These are phyloP conservation scores for Parascotia fuliginaria DNA, from an alignment of 2,888 invertebrate genomes.

Conservation along the genomic window DNA sequence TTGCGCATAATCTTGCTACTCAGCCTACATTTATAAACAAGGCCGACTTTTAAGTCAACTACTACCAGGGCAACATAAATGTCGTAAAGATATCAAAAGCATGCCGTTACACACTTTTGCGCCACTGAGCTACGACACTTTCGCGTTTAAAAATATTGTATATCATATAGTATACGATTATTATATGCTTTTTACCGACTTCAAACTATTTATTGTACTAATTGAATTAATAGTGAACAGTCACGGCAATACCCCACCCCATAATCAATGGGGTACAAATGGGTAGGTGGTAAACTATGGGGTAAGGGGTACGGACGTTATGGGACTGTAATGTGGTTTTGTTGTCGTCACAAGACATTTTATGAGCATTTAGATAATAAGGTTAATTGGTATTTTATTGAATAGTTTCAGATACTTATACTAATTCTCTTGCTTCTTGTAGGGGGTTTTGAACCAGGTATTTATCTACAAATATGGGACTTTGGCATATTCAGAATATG, in stretches of 20 bases:
- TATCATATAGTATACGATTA: slow-evolving; percentile 79
- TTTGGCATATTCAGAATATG: no score
- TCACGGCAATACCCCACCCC: slow-evolving; percentile 62
- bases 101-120: slow-evolving; percentile 57
- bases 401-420: no score
- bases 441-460: no score
- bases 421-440: no score
- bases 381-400: slow-evolving; percentile 27
- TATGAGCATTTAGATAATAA: slow-evolving; percentile 38
- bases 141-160: slow-evolving; percentile 81
- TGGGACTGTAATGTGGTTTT: slow-evolving; percentile 18
- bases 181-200: slow-evolving; percentile 72
- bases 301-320: neutral
- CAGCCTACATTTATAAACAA: no score
- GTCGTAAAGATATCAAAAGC: slow-evolving; percentile 39
- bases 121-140: slow-evolving; percentile 55
- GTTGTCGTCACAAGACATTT: slow-evolving; percentile 28
- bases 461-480: no score
- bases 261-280: slow-evolving; percentile 16
- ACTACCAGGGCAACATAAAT: slow-evolving; percentile 14
- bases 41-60: neutral
- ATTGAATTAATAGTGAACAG: slow-evolving; percentile 76
- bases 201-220: slow-evolving; percentile 77
- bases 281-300: slow-evolving; percentile 10
- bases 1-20: no score